phyloP scores from a whole-genome alignment of 2,797 vertebrate genomes.

The Eulemur mongoz region DNA sequence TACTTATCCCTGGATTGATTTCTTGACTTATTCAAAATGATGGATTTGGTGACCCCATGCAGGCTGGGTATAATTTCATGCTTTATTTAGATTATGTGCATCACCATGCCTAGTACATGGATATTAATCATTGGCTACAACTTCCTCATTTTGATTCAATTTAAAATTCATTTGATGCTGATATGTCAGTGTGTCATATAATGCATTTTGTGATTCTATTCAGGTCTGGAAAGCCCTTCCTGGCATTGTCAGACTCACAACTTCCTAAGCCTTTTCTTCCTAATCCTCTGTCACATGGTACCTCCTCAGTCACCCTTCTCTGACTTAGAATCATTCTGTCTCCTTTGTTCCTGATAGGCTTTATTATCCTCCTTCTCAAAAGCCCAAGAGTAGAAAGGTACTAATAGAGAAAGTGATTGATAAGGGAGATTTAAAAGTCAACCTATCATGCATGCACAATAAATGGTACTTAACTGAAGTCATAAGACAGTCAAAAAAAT shows the following conservation, averaged over 20 bases:
- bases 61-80: slow-evolving; percentile 40
- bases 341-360: background rate
- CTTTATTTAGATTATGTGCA: slow-evolving; percentile 26
- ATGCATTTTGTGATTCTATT: slow-evolving; percentile 4
- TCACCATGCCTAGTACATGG: background rate
- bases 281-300: background rate
- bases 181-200: background rate
- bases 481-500: background rate
- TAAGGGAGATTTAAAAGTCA: background rate
- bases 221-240: background rate
- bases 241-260: background rate
- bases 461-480: background rate
- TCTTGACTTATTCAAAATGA: background rate
- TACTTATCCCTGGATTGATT: background rate
- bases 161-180: slow-evolving; percentile 42
- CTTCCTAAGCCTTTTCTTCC: background rate
- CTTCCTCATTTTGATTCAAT: slow-evolving; percentile 44
- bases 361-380: slow-evolving; percentile 10
- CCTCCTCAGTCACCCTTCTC: background rate
- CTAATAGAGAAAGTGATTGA: background rate
- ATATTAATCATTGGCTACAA: slow-evolving; percentile 12
- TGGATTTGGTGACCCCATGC: background rate
- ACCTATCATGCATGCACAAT: background rate
- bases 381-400: background rate
- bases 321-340: background rate